Base-by-base conservation (phyloP, 2,888 invertebrate species). In the Hirtodrosophila confusa region DNA sequence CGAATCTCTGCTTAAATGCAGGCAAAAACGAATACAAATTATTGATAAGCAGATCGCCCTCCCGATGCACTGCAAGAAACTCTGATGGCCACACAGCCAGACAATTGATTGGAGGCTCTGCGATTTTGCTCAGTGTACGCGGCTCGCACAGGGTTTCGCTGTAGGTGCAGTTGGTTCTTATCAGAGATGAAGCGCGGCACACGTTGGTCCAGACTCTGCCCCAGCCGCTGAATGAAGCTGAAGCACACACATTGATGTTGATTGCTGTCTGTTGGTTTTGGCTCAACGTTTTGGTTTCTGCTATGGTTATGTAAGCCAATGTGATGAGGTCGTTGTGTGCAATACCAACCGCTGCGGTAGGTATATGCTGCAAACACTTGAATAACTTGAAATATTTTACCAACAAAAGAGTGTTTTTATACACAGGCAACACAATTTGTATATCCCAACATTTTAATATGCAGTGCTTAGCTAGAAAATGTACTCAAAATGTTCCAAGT, bases 141-240 rank as follows among this genome's bases (percentile, higher is more conserved):
- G 3, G 27, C 27, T 50, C 68, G 61, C 63, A 69, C 27, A 78
- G 75, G 66, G 67, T 78, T 75, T 82, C 63, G 82, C 88, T 84
- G 78, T 85, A 90, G 91, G 91, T 89, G 90, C 90, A 90, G 90
- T 88, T 78, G 80, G 68, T 61, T 73, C 86, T 90, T 90, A 90
- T 90, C 90, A 88, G 78, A 85, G 90, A 90, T 90, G 85, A 78
- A 85, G 77, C 78, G 29, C 66, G 79, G 86, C 80, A 86, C 86
- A 86, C 86, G 86, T 83, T 79, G 71, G 84, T 80, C 85, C 80
- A 78, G 61, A 65, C 66, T 61, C 72, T 54, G 74, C 61, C 53
- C 37, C 54, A 53, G 65, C 43, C 63, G 66, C 54, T 70, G 51
- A 68, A 75, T 70, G 75, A 77, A 65, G 65, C 64, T 75, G 50